Evolutionary conservation across 2,113 vertebrate species (phyloP), one percentile per base, ranked within the genome.

Genomic region (Syngnathus typhle): DNA sequence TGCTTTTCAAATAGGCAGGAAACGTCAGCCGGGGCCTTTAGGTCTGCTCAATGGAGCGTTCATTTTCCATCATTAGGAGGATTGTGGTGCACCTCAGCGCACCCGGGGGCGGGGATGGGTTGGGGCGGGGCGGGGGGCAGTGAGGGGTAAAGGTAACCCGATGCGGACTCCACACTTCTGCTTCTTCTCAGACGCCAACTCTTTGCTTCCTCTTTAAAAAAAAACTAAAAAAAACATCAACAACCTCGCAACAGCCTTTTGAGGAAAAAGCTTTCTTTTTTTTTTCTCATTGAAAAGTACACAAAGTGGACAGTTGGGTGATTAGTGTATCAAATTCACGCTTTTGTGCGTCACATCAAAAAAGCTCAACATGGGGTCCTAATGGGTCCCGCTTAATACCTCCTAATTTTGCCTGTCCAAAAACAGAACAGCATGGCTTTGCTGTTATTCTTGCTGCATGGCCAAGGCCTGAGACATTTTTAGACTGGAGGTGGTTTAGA

Each of bases 21-120:
- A 63, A 65, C 78, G 78, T 85, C 82, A 84, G 79, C 65, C 23
- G 70, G 69, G 67, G 79, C 73, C 67, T 81, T 84, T 75, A 75
- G 56, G 76, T 73, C 71, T 52, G 74, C 55, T 86, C 85, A 84
- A 60, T 76, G 80, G 65, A 84, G 82, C 82, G 80, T 86, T 83
- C n/a, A 86, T 89, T 89, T 88, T 82, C 88, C 88, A 87, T 89
- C 85, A 88, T 90, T 89, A 88, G 68, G 68, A 65, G 75, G 64
- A 64, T 32, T 47, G 75, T 56, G 77, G 70, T 56, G 76, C 81
- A 77, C 74, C 80, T 79, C 63, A 36, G 75, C 19, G 49, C 49
- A 21, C n/a, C 49, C 19, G 49, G 32, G 27, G 41, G 73, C 3
- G 6, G 60, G 60, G 39, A 7, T 39, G 8, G 39, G 37, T 18